Conservation (phyloP, 2,888 invertebrate genomes). For the Steinernema hermaphroditum region DNA sequence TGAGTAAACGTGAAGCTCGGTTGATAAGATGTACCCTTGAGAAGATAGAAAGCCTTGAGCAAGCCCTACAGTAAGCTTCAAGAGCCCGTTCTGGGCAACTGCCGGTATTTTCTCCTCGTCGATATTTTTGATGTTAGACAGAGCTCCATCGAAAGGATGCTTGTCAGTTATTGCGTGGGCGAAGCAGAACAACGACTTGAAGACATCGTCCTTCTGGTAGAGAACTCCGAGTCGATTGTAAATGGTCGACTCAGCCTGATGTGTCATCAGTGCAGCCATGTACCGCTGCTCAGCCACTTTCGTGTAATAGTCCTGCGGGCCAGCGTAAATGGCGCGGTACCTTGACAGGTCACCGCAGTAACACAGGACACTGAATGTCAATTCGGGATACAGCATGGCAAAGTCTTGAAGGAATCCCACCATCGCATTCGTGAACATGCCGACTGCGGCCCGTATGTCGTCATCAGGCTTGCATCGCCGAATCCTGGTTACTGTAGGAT, state of each 20-base stretch:
- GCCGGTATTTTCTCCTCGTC: conserved; percentile 3
- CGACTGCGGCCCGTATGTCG: background rate
- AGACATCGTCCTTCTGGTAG: conserved; percentile 9
- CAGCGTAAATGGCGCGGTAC: background rate
- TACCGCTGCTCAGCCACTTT: conserved; percentile 13
- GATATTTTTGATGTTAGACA: conserved; percentile 1
- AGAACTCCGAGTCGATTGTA: conserved; percentile 23
- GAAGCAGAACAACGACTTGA: conserved; percentile 18
- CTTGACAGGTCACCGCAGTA: conserved; percentile 2
- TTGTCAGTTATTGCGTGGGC: background rate
- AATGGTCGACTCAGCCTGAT: background rate
- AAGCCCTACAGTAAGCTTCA: background rate
- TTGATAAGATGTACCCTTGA: background rate
- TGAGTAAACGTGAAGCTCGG: background rate
- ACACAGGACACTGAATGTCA: background rate
- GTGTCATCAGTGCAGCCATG: background rate
- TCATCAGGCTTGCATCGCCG: conserved; percentile 10
- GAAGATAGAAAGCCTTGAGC: background rate
- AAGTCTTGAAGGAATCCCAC: conserved; percentile 11
- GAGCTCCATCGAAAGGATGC: background rate
- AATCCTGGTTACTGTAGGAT: background rate
- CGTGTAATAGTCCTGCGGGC: background rate
- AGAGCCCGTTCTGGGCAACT: background rate
- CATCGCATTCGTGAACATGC: background rate
- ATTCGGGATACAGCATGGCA: background rate